Conservation (phyloP, 2,888 invertebrate species). For the Chloromyia formosa region DNA sequence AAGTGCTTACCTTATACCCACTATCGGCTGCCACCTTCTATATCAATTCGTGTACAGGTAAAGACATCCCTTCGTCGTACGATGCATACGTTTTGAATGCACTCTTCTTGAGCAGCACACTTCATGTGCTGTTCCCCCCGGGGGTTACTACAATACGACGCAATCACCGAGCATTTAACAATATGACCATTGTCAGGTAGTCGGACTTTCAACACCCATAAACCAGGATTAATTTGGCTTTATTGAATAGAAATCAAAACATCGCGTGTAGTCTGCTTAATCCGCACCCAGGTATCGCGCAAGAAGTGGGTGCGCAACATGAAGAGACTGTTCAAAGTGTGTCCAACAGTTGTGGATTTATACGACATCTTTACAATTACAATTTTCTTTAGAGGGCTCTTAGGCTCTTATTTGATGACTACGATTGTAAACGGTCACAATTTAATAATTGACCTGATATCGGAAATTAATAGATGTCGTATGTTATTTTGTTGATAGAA, state of each 20-base stretch:
- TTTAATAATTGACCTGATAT: slow-evolving; percentile 37
- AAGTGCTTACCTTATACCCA: slow-evolving; percentile 8
- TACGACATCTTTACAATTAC: slow-evolving; percentile 39
- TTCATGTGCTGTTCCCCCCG: slow-evolving; percentile 1
- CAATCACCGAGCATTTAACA: slow-evolving; percentile 54
- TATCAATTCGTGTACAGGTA: background rate
- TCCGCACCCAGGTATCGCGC: slow-evolving; percentile 2
- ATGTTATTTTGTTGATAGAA: background rate
- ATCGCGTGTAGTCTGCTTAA: slow-evolving; percentile 49
- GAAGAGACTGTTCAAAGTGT: slow-evolving; percentile 1
- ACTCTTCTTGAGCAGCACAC: slow-evolving; percentile 20
- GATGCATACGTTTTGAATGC: background rate
- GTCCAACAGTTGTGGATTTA: slow-evolving; percentile 31
- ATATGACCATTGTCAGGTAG: slow-evolving; percentile 54
- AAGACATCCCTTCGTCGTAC: background rate
- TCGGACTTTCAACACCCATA: slow-evolving; percentile 61
- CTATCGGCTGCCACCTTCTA: background rate
- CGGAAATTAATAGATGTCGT: slow-evolving; percentile 5
- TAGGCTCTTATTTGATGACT: slow-evolving; percentile 28
- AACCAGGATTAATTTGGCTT: slow-evolving; percentile 65
- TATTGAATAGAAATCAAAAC: slow-evolving; percentile 64
- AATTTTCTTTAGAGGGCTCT: slow-evolving; percentile 41
- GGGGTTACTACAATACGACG: slow-evolving; percentile 51
- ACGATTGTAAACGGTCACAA: slow-evolving; percentile 36
- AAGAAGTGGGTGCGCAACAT: slow-evolving; percentile 32